Percentiles rank a stretch among this genome's conserved stretches.
Evolutionary conservation across 2,888 invertebrate species (phyloP).

Genomic region (Sabatieria punctata): DNA sequence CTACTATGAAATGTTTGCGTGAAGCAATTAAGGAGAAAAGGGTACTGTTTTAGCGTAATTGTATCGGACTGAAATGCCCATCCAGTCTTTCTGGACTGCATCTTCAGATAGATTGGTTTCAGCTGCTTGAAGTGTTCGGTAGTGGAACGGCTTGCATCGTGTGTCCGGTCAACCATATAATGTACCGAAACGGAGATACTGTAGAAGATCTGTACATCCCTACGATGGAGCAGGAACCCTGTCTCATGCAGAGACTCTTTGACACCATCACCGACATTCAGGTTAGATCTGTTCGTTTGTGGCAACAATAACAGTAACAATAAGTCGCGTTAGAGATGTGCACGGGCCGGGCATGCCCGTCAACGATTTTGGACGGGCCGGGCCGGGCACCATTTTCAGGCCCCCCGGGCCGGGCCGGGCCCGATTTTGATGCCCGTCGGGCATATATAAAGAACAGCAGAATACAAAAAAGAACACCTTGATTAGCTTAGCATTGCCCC

Average conservation of each 20-base stretch:
- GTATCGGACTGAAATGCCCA: no score
- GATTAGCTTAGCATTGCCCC: no score
- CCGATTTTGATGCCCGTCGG: no score
- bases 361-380: no score
- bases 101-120: constrained; percentile 26
- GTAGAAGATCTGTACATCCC: constrained; percentile 41
- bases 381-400: no score
- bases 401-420: no score
- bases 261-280: constrained; percentile 69
- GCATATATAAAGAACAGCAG: no score
- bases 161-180: constrained; percentile 69
- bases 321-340: no score
- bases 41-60: constrained; percentile 53
- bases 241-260: constrained; percentile 54
- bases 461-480: no score
- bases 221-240: constrained; percentile 46
- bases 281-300: constrained; percentile 21
- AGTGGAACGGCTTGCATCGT: constrained; percentile 93
- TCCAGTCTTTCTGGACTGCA: no score
- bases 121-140: constrained; percentile 90
- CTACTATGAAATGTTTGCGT: constrained; percentile 66
- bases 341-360: no score
- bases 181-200: constrained; percentile 43
- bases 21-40: constrained; percentile 56
- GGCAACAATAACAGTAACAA: no score